Evolutionary conservation across 2,113 vertebrate species (phyloP).

Genomic region (Eubucco bourcierii): DNA sequence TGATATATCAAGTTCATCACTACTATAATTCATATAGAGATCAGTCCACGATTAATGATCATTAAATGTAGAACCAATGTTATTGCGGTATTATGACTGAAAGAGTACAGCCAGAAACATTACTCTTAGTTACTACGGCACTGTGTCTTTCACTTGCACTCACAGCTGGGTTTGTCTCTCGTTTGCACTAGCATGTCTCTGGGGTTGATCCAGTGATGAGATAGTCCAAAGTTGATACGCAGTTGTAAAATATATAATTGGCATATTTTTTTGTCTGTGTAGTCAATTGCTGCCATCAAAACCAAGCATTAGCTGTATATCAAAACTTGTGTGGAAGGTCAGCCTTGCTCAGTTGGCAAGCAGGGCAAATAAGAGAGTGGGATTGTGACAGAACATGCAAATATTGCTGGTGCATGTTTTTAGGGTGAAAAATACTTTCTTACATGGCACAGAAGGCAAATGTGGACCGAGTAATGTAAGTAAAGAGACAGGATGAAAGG

Average conservation of each 20-base stretch:
- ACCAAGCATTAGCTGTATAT: neutral
- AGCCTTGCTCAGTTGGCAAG: neutral
- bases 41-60: neutral
- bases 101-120: neutral
- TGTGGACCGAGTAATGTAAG: neutral
- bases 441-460: neutral
- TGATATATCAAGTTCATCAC: neutral
- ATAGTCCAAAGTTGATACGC: neutral
- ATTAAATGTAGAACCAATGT: neutral
- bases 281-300: neutral
- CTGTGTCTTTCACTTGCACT: neutral
- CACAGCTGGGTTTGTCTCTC: neutral
- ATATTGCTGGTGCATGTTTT: neutral
- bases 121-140: neutral
- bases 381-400: neutral
- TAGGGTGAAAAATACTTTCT: neutral
- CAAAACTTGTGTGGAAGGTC: neutral
- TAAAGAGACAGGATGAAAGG: neutral
- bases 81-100: neutral
- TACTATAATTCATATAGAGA: neutral
- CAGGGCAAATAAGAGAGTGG: neutral
- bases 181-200: neutral
- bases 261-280: neutral
- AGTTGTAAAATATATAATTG: neutral
- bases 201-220: neutral